Conservation (phyloP, 2,113 vertebrate genomes). For the Gymnarchus niloticus region DNA sequence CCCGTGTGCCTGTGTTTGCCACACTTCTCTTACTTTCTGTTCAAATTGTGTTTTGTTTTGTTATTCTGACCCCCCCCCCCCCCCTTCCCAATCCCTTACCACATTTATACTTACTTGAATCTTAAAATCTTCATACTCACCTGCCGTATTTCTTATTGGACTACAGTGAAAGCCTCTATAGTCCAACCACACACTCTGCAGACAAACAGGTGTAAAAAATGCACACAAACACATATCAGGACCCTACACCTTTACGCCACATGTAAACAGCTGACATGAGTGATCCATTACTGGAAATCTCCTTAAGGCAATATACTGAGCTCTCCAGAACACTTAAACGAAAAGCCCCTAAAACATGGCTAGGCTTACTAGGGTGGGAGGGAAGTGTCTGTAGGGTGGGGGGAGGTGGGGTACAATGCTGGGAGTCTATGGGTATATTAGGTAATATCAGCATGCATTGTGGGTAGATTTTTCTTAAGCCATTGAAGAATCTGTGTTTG, state of each 20-base stretch:
- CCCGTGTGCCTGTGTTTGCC: not conserved
- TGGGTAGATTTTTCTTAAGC: not conserved
- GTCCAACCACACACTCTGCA: slow-evolving; percentile 13
- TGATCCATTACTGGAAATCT: not conserved
- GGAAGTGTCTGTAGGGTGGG: slow-evolving; percentile 22
- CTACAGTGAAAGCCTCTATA: slow-evolving; percentile 64
- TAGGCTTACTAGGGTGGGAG: slow-evolving; percentile 59
- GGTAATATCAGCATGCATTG: slow-evolving; percentile 18
- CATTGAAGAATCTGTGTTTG: not conserved
- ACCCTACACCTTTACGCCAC: not conserved
- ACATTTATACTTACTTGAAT: slow-evolving; percentile 46
- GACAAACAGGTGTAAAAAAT: slow-evolving; percentile 20
- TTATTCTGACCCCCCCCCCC: not conserved
- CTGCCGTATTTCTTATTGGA: slow-evolving; percentile 58
- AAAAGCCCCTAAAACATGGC: slow-evolving; percentile 23
- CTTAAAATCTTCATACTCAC: slow-evolving; percentile 56
- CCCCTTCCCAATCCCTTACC: slow-evolving; percentile 28
- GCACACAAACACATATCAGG: not conserved
- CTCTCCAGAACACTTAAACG: not conserved
- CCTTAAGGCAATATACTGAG: slow-evolving; percentile 31
- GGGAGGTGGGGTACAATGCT: slow-evolving; percentile 17
- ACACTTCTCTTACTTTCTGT: not conserved
- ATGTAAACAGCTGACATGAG: not conserved
- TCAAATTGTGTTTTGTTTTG: not conserved
- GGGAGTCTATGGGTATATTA: slow-evolving; percentile 34